Evolutionary conservation across 2,888 invertebrate species (phyloP).

Genomic region (Synanthedon formicaeformis): DNA sequence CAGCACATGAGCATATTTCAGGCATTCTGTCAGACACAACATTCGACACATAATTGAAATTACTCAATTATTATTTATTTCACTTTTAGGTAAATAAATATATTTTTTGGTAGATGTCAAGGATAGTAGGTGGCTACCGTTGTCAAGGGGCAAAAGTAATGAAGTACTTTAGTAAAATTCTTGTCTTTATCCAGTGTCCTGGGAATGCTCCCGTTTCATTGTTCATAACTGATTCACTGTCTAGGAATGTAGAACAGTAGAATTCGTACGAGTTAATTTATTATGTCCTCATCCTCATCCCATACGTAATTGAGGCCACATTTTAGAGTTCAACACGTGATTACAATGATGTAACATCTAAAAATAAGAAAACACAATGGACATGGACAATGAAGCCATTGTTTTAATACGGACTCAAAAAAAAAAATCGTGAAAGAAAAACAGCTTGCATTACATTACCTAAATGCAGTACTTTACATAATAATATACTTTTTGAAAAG

Average conservation of each 20-base stretch:
- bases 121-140: no score
- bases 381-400: not conserved
- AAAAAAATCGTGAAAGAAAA: no score
- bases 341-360: slow-evolving; percentile 19
- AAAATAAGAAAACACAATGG: slow-evolving; percentile 2
- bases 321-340: slow-evolving; percentile 20
- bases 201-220: not conserved
- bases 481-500: no score
- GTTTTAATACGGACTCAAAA: not conserved
- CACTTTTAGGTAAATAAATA: no score
- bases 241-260: slow-evolving; percentile 17
- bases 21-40: no score
- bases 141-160: no score
- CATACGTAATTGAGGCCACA: slow-evolving; percentile 19
- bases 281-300: slow-evolving; percentile 7
- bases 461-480: no score
- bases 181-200: not conserved
- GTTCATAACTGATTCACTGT: slow-evolving; percentile 21
- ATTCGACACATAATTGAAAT: no score
- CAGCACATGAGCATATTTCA: no score
- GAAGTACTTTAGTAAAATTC: not conserved
- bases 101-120: no score
- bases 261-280: not conserved
- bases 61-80: no score
- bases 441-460: no score